Evolutionary conservation across 2,113 vertebrate species (phyloP), one percentile per base, ranked within the genome.

Genomic region (Carettochelys insculpta): DNA sequence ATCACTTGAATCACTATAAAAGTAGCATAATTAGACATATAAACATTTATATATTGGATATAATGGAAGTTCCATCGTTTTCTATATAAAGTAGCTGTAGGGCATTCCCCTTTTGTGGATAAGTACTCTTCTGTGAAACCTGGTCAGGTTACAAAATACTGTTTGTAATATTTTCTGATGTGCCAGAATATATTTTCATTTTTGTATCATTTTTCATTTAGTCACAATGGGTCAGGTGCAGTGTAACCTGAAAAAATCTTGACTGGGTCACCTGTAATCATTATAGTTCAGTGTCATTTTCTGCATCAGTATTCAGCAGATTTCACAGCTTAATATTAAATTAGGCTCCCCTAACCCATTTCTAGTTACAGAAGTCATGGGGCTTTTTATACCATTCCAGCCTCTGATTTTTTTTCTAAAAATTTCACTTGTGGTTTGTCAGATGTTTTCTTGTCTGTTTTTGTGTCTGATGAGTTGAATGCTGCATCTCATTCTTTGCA

Each of bases 51-150:
- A 56, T 94, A 38, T 82, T 94, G 90, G 91, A 87, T 95, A 86
- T 93, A 94, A 90, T 96, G 88, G 51, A 79, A 1, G 51, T 82
- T 65, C 17, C 8, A 80, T 52, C 45, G 38, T 43, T 77, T 88
- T 82, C 80, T 89, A 77, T 80, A 96, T 92, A 75, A 95, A 93
- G 95, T 78, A 93, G 88, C 92, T 90, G 76, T 80, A 71, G 91
- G 95, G 86, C 87, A 83, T 85, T 77, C 91, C 58, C 92, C 68
- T 51, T 88, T 90, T 96, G 86, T 80, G 94, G 90, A 90, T 83
- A 56, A 0, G 1, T 48, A 38, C 85, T 93, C 90, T 89, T 77
- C 10, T 34, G 8, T 81, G 80, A 86, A 84, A 43, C 84, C 79
- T 91, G 22, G 5, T 54, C 75, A 86, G 89, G 92, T 94, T 10